Base-by-base conservation (phyloP, 2,797 vertebrate species). In the Manis pentadactyla region DNA sequence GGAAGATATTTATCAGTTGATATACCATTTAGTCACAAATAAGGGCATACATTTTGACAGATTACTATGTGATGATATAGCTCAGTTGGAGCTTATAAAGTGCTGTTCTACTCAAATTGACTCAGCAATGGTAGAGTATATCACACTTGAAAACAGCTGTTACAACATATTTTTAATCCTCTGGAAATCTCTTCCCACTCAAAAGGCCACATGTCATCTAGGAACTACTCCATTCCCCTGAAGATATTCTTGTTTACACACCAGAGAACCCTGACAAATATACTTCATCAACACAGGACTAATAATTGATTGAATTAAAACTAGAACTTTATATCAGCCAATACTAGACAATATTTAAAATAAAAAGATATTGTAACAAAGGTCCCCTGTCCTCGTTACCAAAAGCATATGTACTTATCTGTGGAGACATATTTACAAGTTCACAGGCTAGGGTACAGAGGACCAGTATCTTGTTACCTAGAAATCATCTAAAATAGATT, bases 111-210 rank as follows among this genome's bases (percentile, higher is more conserved):
- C 18, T 88, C 81, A 85, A 82, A 25, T 68, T 96, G 68, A 78
- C 59, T 55, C 21, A 90, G 49, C 37, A 71, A 64, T 86, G 53
- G 42, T 92, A 42, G 37, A 89, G 19, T 68, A 53, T 14, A 25
- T 64, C 18, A 83, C n/a, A 57, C 81, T 86, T 59, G 63, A 93
- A 95, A 87, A 31, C 77, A 93, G 87, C 71, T 97, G 59, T 73
- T 89, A 42, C 5, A 66, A 74, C 81, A 78, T 92, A 95, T 73
- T 94, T 89, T 74, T 82, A 92, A 95, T 84, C 82, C 39, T 53
- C 61, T 90, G 53, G 23, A 96, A 96, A 83, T 81, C 73, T 90
- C 85, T 94, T 92, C 18, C 53, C 17, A 87, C 21, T 94, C 31
- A 59, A 75, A 90, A 86, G 34, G 59, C 59, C 86, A 82, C 39